Base-by-base conservation (phyloP, 2,888 invertebrate species). In the Nasonia oneida region DNA sequence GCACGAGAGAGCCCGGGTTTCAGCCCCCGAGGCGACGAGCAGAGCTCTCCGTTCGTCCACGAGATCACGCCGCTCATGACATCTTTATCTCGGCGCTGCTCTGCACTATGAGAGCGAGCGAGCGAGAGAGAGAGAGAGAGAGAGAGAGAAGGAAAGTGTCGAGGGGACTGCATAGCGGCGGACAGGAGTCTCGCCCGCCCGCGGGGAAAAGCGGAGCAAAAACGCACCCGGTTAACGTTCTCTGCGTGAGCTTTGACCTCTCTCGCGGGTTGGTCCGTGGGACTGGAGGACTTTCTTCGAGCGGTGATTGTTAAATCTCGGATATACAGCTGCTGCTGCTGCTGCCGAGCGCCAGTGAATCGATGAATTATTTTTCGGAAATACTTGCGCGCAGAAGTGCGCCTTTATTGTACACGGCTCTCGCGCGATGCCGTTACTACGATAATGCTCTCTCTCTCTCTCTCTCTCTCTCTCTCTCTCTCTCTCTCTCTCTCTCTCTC, bases 41-140 rank as follows among this genome's bases (percentile, higher is more conserved):
- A 33, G 67, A 47, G 42, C 42, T 67, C 33, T 10, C 37, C 3
- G 39, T 50, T 39, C 53, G 37, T 70, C 64, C 64, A 23, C 57
- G 57, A 61, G 57, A 61, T 61, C 57, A 61, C 57, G 64, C 76
- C 47, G 47, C 42, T 80, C 86, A 29, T 86, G 86, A 86, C 86
- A 86, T 86, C 86, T 86, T 86, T 86, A 86, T 86, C 85, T 57
- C 57, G 50, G 73, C 67, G 53, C 81, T 64, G 70, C 57, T n/a
- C 18, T 64, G 70, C 57, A 8, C 18, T 2, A 61, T 29, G 12
- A 37, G 37, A 37, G 73, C 29, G 73, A 74, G 47, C 75, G 83
- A 81, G 81, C 14, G 50, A 50, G 23, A 23, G 23, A 23, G 23
- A 23, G 23, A 23, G 73, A 74, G 33, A 75, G 83, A 75, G 83